phyloP scores from a whole-genome alignment of 1,140 invertebrate species.

The Monochamus saltuarius region DNA sequence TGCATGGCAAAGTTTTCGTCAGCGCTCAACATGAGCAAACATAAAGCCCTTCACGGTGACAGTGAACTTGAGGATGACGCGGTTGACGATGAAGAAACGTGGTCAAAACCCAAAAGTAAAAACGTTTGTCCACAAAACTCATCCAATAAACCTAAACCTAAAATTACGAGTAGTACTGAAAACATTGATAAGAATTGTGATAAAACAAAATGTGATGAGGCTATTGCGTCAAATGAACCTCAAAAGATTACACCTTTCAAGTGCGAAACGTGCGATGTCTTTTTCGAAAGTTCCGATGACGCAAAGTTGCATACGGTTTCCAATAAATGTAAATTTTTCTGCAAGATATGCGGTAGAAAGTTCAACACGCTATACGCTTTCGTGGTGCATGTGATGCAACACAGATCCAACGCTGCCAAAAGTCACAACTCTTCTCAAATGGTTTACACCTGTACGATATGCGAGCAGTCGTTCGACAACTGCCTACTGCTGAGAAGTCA shows the following conservation, averaged over 20 bases:
- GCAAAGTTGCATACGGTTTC: slow-evolving; percentile 5
- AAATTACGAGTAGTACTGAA: too few species aligned
- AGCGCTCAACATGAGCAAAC: slow-evolving; percentile 15
- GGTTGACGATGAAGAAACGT: not conserved
- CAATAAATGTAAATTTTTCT: slow-evolving; percentile 26
- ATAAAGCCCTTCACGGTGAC: slow-evolving; percentile 23
- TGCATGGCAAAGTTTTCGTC: slow-evolving; percentile 31
- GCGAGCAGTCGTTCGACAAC: slow-evolving; percentile 18
- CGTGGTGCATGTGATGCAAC: slow-evolving; percentile 29
- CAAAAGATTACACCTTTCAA: slow-evolving; percentile 8
- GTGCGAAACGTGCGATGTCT: slow-evolving; percentile 17
- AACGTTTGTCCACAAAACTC: not conserved
- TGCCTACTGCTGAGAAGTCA: slow-evolving; percentile 25
- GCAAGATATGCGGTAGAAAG: slow-evolving; percentile 20
- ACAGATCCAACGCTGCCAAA: slow-evolving; percentile 9
- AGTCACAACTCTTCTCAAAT: slow-evolving; percentile 9
- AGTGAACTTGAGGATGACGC: slow-evolving; percentile 5
- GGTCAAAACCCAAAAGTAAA: not conserved
- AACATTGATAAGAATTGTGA: too few species aligned
- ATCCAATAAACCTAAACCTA: too few species aligned
- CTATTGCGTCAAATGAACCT: too few species aligned
- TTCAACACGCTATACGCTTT: slow-evolving; percentile 30
- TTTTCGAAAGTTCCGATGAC: slow-evolving; percentile 16
- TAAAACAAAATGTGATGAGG: too few species aligned
- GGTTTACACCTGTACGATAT: slow-evolving; percentile 17